Conservation (phyloP, 2,113 vertebrate genomes). For the Raja brachyura region DNA sequence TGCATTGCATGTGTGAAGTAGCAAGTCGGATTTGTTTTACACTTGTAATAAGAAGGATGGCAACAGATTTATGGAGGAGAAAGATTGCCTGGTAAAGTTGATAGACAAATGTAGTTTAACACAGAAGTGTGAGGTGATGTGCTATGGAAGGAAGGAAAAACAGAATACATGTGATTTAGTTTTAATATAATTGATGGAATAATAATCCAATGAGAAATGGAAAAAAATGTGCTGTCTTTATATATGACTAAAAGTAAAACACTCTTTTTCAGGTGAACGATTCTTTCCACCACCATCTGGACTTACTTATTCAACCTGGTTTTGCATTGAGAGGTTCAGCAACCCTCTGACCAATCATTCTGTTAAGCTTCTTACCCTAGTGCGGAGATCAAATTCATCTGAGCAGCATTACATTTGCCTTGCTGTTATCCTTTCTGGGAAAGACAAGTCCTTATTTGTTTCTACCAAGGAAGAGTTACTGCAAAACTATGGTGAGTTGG, state of each 20-base stretch:
- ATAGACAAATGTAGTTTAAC: too few species aligned
- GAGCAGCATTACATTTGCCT: constrained; percentile 96
- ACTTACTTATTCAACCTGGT: constrained; percentile 90
- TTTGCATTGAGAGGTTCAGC: constrained; percentile 91
- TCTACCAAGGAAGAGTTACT: constrained; percentile 95
- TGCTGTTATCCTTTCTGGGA: constrained; percentile 78
- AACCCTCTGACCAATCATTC: constrained; percentile 72
- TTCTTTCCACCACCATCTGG: constrained; percentile 92
- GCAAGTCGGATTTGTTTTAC: background rate
- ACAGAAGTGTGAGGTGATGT: too few species aligned
- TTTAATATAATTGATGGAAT: too few species aligned
- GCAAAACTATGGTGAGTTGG: constrained; percentile 74
- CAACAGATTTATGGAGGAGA: too few species aligned
- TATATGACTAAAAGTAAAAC: background rate
- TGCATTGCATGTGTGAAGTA: background rate
- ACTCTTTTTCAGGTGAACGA: constrained; percentile 68
- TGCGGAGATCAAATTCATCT: constrained; percentile 81
- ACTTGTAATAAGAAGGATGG: background rate
- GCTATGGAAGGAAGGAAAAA: too few species aligned
- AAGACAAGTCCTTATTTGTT: constrained; percentile 84
- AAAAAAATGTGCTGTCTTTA: background rate
- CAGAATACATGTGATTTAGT: too few species aligned
- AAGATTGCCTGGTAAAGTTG: too few species aligned
- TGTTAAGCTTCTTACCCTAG: constrained; percentile 79
- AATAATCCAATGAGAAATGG: background rate